These are phyloP conservation scores for Acronicta leporina DNA, from an alignment of 2,888 invertebrate genomes.

Conservation along the genomic window DNA sequence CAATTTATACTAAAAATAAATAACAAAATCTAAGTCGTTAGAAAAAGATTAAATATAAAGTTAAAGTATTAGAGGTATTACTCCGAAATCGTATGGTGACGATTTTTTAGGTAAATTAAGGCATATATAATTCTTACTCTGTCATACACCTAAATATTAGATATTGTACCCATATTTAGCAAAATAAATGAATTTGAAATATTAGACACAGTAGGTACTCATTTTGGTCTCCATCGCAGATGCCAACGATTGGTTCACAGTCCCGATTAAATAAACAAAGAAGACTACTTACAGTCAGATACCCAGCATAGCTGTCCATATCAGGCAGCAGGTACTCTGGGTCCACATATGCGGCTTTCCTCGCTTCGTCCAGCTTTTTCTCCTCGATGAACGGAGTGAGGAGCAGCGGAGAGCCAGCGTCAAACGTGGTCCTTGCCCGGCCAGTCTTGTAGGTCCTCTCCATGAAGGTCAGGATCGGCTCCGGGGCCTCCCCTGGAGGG, in stretches of 20 bases:
- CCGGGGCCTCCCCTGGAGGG: constrained; percentile 83
- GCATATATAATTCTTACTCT: too few species aligned
- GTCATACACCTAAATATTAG: too few species aligned
- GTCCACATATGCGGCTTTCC: constrained; percentile 80
- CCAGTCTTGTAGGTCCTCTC: constrained; percentile 76
- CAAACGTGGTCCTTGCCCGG: constrained; percentile 64
- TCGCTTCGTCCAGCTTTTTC: constrained; percentile 85
- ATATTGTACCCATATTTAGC: too few species aligned
- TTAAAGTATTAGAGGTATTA: too few species aligned
- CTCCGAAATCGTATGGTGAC: too few species aligned
- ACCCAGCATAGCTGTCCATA: constrained; percentile 85
- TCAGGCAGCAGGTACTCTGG: constrained; percentile 78
- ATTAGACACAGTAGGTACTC: too few species aligned
- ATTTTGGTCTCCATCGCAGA: too few species aligned
- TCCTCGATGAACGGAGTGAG: constrained; percentile 88
- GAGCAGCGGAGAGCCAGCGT: constrained; percentile 86
- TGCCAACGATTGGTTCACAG: too few species aligned
- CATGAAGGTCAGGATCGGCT: constrained; percentile 82
- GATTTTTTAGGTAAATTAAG: too few species aligned
- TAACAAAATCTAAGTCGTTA: neutral
- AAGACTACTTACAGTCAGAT: constrained; percentile 76
- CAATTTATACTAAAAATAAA: neutral
- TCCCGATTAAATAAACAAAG: neutral
- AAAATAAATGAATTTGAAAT: too few species aligned
- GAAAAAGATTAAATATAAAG: neutral